A percentile compares a stretch with the other conserved stretches of the same genome.
Conservation (phyloP, 2,888 invertebrate species). For the Melieria omissa region DNA sequence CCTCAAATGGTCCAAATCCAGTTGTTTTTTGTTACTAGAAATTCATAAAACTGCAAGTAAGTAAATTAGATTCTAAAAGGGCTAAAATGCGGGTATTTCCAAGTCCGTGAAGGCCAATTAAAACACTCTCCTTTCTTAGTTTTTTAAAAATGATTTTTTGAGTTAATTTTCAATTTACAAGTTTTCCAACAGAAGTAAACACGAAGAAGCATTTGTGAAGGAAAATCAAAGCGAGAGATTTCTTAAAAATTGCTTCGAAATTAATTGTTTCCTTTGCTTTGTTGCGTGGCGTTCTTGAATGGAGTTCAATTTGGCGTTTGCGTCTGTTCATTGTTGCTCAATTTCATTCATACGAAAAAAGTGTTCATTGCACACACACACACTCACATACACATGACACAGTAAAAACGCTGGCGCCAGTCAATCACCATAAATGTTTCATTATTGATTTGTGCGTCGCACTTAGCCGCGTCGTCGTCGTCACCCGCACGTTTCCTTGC, state of each 20-base stretch:
- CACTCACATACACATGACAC: background rate
- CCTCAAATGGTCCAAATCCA: too few species aligned
- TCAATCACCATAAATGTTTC: slow-evolving; percentile 44
- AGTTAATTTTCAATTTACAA: too few species aligned
- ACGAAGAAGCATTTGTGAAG: too few species aligned
- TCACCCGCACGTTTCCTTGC: background rate
- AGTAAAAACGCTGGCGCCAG: slow-evolving; percentile 44
- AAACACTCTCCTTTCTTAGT: too few species aligned
- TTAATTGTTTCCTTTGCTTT: slow-evolving; percentile 32
- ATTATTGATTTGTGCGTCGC: slow-evolving; percentile 33
- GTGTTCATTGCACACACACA: background rate
- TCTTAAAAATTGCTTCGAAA: slow-evolving; percentile 19
- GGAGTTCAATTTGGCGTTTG: background rate
- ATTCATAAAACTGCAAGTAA: too few species aligned
- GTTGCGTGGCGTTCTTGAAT: slow-evolving; percentile 8
- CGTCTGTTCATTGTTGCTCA: background rate
- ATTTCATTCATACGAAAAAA: background rate
- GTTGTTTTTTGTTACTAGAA: too few species aligned
- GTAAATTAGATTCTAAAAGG: too few species aligned
- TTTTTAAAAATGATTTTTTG: too few species aligned
- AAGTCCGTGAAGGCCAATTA: too few species aligned
- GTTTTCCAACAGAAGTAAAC: too few species aligned
- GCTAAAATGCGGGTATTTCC: too few species aligned
- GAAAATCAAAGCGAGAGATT: background rate
- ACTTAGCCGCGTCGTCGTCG: background rate